phyloP scores from a whole-genome alignment of 2,113 vertebrate genomes.

The Hippocampus zosterae region DNA sequence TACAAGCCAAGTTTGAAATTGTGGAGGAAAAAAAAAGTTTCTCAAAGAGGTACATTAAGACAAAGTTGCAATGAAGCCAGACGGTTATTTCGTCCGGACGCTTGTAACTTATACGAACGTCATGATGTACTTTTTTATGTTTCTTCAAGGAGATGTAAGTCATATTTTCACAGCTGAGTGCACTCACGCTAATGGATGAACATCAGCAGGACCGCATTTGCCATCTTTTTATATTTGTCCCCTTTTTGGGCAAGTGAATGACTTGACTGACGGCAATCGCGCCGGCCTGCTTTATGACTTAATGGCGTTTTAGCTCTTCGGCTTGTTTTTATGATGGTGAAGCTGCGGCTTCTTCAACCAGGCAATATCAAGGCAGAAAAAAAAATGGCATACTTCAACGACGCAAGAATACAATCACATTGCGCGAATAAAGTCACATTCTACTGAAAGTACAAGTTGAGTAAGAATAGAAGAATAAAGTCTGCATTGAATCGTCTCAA shows the following conservation, averaged over 20 bases:
- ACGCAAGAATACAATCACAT: too few species aligned
- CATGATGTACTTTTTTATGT: neutral
- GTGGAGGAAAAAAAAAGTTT: neutral
- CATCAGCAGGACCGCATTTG: neutral
- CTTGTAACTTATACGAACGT: neutral
- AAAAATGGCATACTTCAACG: too few species aligned
- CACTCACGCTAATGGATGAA: neutral
- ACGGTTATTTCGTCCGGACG: neutral
- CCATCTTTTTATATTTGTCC: neutral
- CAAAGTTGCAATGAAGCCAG: neutral
- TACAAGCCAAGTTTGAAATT: neutral
- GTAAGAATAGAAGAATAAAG: too few species aligned
- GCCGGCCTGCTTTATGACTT: too few species aligned
- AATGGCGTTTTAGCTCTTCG: too few species aligned
- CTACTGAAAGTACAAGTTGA: too few species aligned
- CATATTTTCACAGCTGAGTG: neutral
- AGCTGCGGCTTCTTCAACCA: too few species aligned
- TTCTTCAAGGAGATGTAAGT: neutral
- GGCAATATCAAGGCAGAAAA: too few species aligned
- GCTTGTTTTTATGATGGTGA: too few species aligned
- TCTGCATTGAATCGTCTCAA: too few species aligned
- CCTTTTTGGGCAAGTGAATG: neutral
- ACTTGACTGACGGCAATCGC: too few species aligned
- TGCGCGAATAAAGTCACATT: too few species aligned
- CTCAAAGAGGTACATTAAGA: neutral